Percentiles rank a stretch among this genome's conserved stretches.
phyloP scores from a whole-genome alignment of 2,113 vertebrate species.

The Mastomys natalensis region DNA sequence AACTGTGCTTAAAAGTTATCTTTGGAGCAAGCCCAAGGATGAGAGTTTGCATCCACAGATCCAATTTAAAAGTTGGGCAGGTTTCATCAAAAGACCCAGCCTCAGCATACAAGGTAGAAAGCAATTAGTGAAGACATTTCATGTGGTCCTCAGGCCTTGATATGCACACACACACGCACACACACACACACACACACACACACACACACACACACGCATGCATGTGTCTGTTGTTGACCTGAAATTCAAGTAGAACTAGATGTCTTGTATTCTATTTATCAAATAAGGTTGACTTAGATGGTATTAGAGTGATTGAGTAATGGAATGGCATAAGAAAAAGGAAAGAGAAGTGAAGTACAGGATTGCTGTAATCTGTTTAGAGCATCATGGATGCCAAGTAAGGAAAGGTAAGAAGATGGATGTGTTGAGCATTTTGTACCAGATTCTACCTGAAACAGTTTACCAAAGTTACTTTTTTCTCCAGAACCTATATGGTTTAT shows the following conservation, averaged over 20 bases:
- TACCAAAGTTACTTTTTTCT: neutral
- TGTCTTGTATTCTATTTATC: neutral
- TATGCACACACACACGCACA: neutral
- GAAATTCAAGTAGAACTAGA: slow-evolving; percentile 35
- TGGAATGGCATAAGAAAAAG: neutral
- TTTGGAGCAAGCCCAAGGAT: neutral
- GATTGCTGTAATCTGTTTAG: neutral
- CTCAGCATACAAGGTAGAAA: no score
- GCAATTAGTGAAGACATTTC: neutral
- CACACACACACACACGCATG: neutral
- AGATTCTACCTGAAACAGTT: neutral
- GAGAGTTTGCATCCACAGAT: neutral
- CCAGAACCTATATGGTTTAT: neutral
- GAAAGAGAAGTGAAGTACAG: neutral
- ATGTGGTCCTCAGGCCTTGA: neutral
- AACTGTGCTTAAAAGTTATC: neutral
- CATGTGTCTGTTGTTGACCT: neutral
- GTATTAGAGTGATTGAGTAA: neutral
- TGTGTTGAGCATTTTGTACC: neutral
- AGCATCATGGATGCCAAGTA: neutral
- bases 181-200: neutral
- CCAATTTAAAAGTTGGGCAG: neutral
- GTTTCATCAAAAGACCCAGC: neutral
- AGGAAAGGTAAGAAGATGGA: neutral
- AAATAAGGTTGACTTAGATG: neutral